phyloP scores from a whole-genome alignment of 2,888 invertebrate species.

The Meloe dianella region DNA sequence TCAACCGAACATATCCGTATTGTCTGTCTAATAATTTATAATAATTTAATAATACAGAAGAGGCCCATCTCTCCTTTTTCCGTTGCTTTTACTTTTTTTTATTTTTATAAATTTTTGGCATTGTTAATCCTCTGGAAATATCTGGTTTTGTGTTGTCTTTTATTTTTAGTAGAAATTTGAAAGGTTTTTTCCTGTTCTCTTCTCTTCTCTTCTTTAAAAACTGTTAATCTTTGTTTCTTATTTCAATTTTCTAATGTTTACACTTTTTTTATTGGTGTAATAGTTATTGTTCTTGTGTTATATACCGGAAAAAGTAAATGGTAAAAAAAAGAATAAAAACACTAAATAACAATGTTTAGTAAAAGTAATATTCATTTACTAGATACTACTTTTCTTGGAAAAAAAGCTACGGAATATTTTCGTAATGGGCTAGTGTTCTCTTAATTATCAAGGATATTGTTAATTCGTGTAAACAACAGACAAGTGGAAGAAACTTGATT shows the following conservation, averaged over 20 bases:
- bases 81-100: background rate
- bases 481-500: background rate
- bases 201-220: background rate
- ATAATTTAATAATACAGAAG: background rate
- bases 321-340: background rate
- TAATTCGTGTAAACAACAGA: background rate
- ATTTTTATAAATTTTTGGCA: background rate
- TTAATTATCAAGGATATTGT: conserved; percentile 5
- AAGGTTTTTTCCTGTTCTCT: background rate
- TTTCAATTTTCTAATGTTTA: no score
- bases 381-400: background rate
- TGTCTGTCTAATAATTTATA: background rate
- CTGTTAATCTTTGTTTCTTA: background rate
- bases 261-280: background rate
- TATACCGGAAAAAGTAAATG: background rate
- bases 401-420: background rate
- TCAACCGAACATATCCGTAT: no score
- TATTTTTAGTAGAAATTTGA: background rate
- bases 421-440: background rate
- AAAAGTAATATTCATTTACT: background rate
- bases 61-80: background rate
- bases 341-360: background rate
- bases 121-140: conserved; percentile 3
- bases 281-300: background rate
- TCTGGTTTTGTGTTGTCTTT: background rate